phyloP scores from a whole-genome alignment of 2,888 invertebrate species.

The Melanargia galathea region DNA sequence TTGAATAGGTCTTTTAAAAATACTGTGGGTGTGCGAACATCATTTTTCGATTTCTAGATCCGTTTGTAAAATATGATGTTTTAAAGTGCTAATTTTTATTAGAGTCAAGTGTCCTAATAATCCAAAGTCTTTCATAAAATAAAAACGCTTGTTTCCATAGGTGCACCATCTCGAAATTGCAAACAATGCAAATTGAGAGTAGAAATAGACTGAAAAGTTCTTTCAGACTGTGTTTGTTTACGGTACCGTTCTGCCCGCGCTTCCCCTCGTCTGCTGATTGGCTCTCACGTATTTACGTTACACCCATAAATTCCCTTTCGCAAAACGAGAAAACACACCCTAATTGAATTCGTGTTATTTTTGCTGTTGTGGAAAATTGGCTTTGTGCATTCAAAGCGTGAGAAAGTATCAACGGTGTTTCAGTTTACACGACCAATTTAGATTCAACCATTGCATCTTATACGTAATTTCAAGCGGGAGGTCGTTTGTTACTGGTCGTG shows the following conservation, averaged over 20 bases:
- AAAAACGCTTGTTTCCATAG: neutral
- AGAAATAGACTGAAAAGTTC: conserved; percentile 24
- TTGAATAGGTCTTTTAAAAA: too few relatives aligned
- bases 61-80: neutral
- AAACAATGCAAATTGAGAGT: conserved; percentile 9
- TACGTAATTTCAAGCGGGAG: conserved; percentile 53
- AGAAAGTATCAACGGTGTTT: conserved; percentile 65
- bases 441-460: conserved; percentile 53
- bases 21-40: too few relatives aligned
- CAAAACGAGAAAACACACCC: conserved; percentile 68
- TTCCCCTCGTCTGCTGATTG: conserved; percentile 64
- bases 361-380: conserved; percentile 74
- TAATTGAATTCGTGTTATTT: conserved; percentile 80
- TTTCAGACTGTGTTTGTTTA: conserved; percentile 46
- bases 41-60: too few relatives aligned
- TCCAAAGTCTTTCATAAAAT: neutral
- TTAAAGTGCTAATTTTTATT: too few relatives aligned
- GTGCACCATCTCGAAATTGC: neutral
- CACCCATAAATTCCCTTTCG: conserved; percentile 64
- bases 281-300: conserved; percentile 63
- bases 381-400: conserved; percentile 71
- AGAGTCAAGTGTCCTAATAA: too few relatives aligned
- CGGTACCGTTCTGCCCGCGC: conserved; percentile 28
- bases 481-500: conserved; percentile 49
- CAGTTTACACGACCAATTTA: conserved; percentile 54